Percentiles rank a stretch among this genome's conserved stretches.
phyloP scores from a whole-genome alignment of 2,113 vertebrate species.

The Capricornis sumatraensis region DNA sequence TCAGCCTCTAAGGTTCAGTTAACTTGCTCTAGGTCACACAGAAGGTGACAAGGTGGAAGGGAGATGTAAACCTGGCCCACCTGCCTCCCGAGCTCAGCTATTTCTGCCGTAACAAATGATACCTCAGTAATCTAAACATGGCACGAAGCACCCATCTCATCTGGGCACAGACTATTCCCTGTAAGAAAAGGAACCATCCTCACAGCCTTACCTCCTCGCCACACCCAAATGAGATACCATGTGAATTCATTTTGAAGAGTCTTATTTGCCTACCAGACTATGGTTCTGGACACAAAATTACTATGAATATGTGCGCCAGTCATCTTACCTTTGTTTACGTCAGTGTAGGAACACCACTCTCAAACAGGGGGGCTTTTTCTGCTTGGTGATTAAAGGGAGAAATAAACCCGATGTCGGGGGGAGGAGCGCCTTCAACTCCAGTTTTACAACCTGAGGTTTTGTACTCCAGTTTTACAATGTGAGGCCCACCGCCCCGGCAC shows the following conservation, averaged over 20 bases:
- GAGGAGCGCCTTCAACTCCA: conserved; percentile 34
- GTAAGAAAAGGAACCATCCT: not conserved
- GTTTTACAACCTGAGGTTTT: not conserved
- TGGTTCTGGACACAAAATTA: not conserved
- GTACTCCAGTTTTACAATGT: conserved; percentile 3
- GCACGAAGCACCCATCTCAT: no score
- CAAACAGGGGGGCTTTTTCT: not conserved
- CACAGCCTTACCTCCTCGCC: not conserved
- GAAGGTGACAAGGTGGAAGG: not conserved
- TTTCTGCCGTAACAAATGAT: not conserved
- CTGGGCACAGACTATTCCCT: not conserved
- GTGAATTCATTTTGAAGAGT: not conserved
- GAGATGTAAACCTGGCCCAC: not conserved
- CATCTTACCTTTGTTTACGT: not conserved
- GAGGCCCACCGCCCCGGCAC: not conserved
- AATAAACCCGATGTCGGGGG: not conserved
- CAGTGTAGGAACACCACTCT: not conserved
- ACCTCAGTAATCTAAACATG: not conserved
- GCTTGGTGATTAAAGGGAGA: not conserved
- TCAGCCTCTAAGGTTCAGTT: not conserved
- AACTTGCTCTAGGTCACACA: not conserved
- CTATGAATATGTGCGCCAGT: not conserved
- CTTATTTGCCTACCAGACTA: not conserved
- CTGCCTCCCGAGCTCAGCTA: not conserved
- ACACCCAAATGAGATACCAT: not conserved